Evolutionary conservation across 2,797 vertebrate genomes (phyloP).

Genomic region (Eulemur mongoz): DNA sequence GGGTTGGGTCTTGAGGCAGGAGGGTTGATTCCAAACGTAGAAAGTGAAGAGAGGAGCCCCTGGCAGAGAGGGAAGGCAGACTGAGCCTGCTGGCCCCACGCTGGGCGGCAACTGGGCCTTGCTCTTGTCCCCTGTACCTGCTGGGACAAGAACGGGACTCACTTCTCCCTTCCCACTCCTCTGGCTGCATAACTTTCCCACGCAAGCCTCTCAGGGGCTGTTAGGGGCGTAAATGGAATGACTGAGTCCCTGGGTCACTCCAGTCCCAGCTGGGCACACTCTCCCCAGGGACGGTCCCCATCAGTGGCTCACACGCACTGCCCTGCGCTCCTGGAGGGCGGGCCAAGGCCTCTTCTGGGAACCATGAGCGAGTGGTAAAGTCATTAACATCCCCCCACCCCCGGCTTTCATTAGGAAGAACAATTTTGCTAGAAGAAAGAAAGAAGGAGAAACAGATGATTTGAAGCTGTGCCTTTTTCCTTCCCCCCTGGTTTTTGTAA

Average conservation of each 20-base stretch:
- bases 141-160: neutral
- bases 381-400: constrained; percentile 47
- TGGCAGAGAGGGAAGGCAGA: neutral
- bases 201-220: neutral
- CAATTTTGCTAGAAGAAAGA: neutral
- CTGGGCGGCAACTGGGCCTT: neutral
- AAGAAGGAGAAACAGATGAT: constrained; percentile 17
- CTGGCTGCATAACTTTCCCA: neutral
- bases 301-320: neutral
- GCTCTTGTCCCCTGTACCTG: neutral
- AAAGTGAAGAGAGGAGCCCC: neutral
- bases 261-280: constrained; percentile 59
- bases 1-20: neutral
- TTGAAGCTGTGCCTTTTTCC: constrained; percentile 50
- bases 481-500: neutral
- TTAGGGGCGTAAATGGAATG: neutral
- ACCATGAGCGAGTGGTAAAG: constrained; percentile 37
- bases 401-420: neutral
- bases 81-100: neutral
- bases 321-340: neutral
- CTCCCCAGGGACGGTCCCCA: neutral
- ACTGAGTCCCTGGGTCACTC: neutral
- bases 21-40: neutral
- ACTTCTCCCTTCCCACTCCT: neutral
- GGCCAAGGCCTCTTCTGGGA: constrained; percentile 54